phyloP scores from a whole-genome alignment of 2,113 vertebrate genomes.

The Oxyruncus cristatus region DNA sequence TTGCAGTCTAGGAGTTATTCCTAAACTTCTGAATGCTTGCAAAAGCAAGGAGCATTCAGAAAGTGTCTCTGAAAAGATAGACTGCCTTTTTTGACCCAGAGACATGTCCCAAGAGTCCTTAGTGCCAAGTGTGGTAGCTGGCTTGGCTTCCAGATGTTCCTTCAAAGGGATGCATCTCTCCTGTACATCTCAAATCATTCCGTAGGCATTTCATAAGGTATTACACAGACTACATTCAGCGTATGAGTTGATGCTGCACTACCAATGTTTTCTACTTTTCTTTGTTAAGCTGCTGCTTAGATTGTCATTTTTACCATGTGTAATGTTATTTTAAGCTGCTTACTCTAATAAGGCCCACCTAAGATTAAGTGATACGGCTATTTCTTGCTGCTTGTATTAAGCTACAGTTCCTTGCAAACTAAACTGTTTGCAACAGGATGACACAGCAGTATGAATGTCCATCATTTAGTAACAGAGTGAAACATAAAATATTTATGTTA shows the following conservation, averaged over 20 bases:
- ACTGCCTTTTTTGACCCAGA: not conserved
- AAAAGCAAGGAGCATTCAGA: not conserved
- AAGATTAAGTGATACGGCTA: not conserved
- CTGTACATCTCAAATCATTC: not conserved
- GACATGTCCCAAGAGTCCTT: rapidly evolving
- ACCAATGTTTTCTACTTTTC: not conserved
- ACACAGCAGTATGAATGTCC: not conserved
- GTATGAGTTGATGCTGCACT: not conserved
- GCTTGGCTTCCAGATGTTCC: not conserved
- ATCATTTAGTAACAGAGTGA: not conserved
- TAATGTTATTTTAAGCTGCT: not conserved
- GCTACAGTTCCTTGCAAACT: not conserved
- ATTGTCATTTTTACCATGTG: not conserved
- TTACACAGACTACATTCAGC: not conserved
- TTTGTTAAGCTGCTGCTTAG: not conserved
- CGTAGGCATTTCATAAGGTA: not conserved
- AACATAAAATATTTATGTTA: not conserved
- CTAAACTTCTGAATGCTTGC: not conserved
- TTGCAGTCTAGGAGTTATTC: not conserved
- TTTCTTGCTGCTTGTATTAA: not conserved
- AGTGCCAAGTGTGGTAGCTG: not conserved
- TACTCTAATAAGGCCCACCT: not conserved
- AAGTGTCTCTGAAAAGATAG: not conserved
- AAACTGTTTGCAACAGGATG: not conserved
- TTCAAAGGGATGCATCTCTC: not conserved